Evolutionary conservation across 2,113 vertebrate species (phyloP).

Genomic region (Pseudonaja textilis): DNA sequence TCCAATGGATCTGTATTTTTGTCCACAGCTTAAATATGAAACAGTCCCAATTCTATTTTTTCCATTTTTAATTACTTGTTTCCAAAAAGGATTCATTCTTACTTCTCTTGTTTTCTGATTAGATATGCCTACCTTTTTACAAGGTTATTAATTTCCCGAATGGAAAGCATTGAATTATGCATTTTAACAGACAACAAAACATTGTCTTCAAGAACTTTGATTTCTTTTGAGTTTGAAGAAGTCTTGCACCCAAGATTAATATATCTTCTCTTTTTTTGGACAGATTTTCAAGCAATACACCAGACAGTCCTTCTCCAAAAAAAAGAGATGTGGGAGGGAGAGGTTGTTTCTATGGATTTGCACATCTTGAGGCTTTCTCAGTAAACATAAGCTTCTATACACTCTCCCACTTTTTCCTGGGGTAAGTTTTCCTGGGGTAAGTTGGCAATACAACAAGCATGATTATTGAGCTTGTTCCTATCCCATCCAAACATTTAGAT

Average conservation of each 20-base stretch:
- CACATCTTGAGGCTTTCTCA: background rate
- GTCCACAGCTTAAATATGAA: background rate
- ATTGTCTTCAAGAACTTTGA: background rate
- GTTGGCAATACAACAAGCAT: background rate
- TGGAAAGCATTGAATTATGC: background rate
- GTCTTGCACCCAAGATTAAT: background rate
- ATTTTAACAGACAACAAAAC: background rate
- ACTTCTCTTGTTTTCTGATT: background rate
- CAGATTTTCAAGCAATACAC: background rate
- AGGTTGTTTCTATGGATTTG: background rate
- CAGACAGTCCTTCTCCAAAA: background rate
- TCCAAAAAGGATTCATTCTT: background rate
- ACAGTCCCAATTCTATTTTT: background rate
- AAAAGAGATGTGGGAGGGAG: background rate
- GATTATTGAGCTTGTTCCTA: background rate
- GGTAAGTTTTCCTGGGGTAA: background rate
- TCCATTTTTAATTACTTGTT: background rate
- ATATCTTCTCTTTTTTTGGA: background rate
- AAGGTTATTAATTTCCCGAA: background rate
- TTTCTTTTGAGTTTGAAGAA: background rate
- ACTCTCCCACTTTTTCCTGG: background rate
- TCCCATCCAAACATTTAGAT: background rate
- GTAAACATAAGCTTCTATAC: background rate
- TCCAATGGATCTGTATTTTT: background rate
- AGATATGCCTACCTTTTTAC: background rate